phyloP scores from a whole-genome alignment of 2,888 invertebrate species.

The Cryptosula pallasiana region DNA sequence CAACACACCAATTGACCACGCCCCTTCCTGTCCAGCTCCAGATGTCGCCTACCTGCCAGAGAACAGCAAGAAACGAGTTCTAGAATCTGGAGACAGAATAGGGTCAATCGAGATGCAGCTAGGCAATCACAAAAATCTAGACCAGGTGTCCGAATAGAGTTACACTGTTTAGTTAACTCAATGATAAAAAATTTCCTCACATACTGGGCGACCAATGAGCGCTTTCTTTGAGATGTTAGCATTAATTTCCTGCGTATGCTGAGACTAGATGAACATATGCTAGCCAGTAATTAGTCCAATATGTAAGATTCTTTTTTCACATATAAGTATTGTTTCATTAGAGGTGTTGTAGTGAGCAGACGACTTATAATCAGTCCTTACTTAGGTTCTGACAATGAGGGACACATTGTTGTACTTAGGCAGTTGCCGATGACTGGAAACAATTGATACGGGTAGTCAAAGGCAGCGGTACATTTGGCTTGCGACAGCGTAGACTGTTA shows the following conservation, averaged over 20 bases:
- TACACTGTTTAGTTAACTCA: slow-evolving; percentile 23
- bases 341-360: not conserved
- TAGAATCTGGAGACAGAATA: slow-evolving; percentile 24
- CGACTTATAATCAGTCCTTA: not conserved
- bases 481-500: too few relatives aligned
- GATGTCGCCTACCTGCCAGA: slow-evolving; percentile 20
- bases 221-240: slow-evolving; percentile 10
- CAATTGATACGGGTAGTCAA: not conserved
- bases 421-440: slow-evolving; percentile 4
- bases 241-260: slow-evolving; percentile 24
- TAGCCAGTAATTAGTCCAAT: slow-evolving; percentile 24
- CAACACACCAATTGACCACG: slow-evolving; percentile 5
- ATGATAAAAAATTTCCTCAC: slow-evolving; percentile 23
- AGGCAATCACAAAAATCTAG: slow-evolving; percentile 23
- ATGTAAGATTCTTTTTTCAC: slow-evolving; percentile 22
- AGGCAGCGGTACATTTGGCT: too few relatives aligned
- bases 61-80: slow-evolving; percentile 21
- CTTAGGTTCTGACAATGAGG: not conserved
- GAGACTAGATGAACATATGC: slow-evolving; percentile 20
- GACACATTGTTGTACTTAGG: slow-evolving; percentile 14
- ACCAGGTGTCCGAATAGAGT: slow-evolving; percentile 13
- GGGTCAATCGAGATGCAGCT: not conserved
- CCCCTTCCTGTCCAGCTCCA: slow-evolving; percentile 24
- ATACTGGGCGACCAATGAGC: slow-evolving; percentile 22
- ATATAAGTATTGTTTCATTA: slow-evolving; percentile 23